A percentile compares a stretch with the other conserved stretches of the same genome.
These are phyloP conservation scores for Sinopyrophorus schimmeli DNA, from an alignment of 2,888 invertebrate species.

Conservation along the genomic window DNA sequence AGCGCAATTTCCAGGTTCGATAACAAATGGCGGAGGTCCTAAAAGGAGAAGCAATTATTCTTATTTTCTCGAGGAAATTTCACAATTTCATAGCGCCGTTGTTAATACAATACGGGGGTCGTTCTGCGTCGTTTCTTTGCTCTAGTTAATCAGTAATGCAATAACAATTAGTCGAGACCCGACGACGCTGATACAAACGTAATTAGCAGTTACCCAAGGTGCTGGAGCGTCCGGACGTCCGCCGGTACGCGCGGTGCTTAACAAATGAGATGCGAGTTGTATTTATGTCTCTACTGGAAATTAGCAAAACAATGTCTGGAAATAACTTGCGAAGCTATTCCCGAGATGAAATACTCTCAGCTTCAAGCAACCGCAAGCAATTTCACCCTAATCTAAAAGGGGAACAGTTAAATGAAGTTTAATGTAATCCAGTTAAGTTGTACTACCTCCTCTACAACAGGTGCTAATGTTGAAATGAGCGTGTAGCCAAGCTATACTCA, in stretches of 20 bases:
- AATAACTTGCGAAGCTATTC: conserved; percentile 29
- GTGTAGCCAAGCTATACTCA: conserved; percentile 7
- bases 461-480: conserved; percentile 33
- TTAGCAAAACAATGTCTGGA: conserved; percentile 38
- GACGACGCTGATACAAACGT: conserved; percentile 37
- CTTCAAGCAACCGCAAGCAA: conserved; percentile 32
- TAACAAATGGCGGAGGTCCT: conserved; percentile 35
- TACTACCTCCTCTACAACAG: conserved; percentile 36
- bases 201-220: conserved; percentile 36
- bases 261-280: conserved; percentile 38
- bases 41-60: conserved; percentile 37
- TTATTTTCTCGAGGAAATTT: conserved; percentile 38
- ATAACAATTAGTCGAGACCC: conserved; percentile 36
- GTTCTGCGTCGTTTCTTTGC: conserved; percentile 25
- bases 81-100: conserved; percentile 36
- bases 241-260: conserved; percentile 37
- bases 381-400: conserved; percentile 35
- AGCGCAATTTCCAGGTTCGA: conserved; percentile 32
- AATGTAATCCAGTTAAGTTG: conserved; percentile 41
- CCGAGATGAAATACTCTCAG: conserved; percentile 31
- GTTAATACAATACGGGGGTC: conserved; percentile 38
- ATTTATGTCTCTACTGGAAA: conserved; percentile 34
- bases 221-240: conserved; percentile 34
- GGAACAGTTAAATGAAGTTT: conserved; percentile 40
- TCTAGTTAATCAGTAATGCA: conserved; percentile 33